Evolutionary conservation across 1,140 invertebrate genomes (phyloP), one percentile per base, ranked within the genome.

Genomic region (Mamestra configurata): DNA sequence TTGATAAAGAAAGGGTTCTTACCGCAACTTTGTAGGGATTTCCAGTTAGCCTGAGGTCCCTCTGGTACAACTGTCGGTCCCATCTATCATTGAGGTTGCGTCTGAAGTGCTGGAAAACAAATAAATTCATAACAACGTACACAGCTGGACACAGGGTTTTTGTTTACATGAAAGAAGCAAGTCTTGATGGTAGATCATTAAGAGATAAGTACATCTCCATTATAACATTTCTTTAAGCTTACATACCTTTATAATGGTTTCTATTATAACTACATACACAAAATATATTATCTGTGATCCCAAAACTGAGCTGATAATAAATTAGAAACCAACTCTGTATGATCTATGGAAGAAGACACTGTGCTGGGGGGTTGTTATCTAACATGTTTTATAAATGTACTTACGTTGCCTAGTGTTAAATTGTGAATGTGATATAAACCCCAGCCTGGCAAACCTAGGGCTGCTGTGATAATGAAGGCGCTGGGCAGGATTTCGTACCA

Each of bases 401-500:
- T 96, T 93, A 96, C 96, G 87, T 96, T 96, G 85, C 96, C 96
- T 79, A 96, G 46, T 10, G 91, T 90, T 68, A 95, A 84, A 89
- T 96, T 96, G 85, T 96, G 96, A 77, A 96, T 82, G 79, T 96
- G 95, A 88, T 96, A 96, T 72, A 95, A 92, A 10, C 92, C 95
- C 86, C 95, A 96, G 82, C 95, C 95, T 37, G 96, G 96, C 78
- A 96, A 83, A 24, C 95, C 95, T 53, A 96, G 70, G 4, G 94
- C 95, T 18, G 92, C 96, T 35, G 93, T 92, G 68, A 96, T 96
- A 80, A 96, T 96, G 72, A 90, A 94, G 73, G 95, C 96, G 88
- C 93, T 95, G 35, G 96, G 96, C 87, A 97, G 81, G 87, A 96
- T 96, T 95, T 97, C 96, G 86, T 96, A 97, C 96, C 96, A 97